Evolutionary conservation across 2,888 invertebrate species (phyloP), one percentile per base, ranked within the genome.

Genomic region (Eugnorisma glareosa): DNA sequence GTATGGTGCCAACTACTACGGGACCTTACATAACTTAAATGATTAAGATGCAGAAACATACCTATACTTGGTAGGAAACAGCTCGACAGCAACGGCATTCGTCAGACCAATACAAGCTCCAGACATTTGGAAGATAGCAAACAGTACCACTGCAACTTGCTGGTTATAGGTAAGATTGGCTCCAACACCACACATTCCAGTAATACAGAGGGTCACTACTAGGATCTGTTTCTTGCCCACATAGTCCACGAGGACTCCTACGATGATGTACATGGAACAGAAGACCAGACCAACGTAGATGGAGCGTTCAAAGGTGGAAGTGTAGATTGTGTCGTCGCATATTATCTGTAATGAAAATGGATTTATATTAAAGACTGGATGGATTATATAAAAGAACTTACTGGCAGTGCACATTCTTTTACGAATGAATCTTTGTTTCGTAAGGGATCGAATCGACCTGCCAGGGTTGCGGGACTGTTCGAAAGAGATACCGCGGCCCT

Each of bases 211-310:
- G 79, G 93, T 93, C 81, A 93, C 91, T 88, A 97, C 89, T 24
- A 97, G 91, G 68, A 97, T 95, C 66, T 92, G 90, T 89, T 97
- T 97, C 91, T 98, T 97, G 35, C 95, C 95, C n/a, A 96, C 79
- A 64, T 92, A 90, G 91, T 96, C 96, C 1, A 96, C 97, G 0
- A 98, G 93, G 88, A 97, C 97, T 8, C 98, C 97, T 37, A 98
- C 97, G 24, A 97, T 88, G 51, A 98, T 88, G 90, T 98, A 98
- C 89, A 97, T 97, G 1, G 97, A 89, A 54, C 97, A 96, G 89
- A 98, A 98, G 8, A 97, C 97, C 0, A 97, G 94, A 0, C 98
- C 98, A 86, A 98, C 97, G 81, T 97, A 96, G 82, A 98, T 96
- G 54, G 98, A 97, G 72, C 97, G 97, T 86, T 97, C 94, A 89